Percentiles rank a stretch among this genome's conserved stretches.
Conservation (phyloP, 2,113 vertebrate species). For the Vireo altiloquus region DNA sequence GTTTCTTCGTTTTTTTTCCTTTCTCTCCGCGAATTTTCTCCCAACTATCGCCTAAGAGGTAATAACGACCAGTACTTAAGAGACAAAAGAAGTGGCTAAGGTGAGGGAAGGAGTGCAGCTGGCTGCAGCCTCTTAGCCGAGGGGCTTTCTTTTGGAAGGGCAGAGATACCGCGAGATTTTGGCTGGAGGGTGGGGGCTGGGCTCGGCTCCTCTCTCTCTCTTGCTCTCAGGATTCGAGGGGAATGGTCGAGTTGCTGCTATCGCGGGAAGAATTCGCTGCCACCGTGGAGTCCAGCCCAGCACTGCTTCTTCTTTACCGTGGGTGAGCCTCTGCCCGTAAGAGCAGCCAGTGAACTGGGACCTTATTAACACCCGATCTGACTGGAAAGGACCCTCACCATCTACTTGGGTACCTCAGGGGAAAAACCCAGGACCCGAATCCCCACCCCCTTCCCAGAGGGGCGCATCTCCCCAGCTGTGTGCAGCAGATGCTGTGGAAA, state of each 20-base stretch:
- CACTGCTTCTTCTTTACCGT: background rate
- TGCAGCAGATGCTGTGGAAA: background rate
- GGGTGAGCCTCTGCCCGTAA: rapidly evolving
- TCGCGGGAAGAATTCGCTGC: rapidly evolving
- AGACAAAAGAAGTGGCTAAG: background rate
- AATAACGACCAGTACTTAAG: rapidly evolving
- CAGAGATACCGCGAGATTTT: rapidly evolving
- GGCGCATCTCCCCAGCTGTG: rapidly evolving
- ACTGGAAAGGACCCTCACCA: background rate
- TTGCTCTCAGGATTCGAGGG: background rate
- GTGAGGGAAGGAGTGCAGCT: background rate
- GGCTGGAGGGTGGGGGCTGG: background rate
- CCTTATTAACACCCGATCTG: no score
- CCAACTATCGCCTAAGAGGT: background rate
- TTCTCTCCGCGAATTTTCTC: background rate
- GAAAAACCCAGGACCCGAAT: rapidly evolving
- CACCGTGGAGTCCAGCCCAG: rapidly evolving
- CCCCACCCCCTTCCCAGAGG: rapidly evolving
- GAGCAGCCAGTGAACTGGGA: no score
- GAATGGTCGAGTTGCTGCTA: background rate
- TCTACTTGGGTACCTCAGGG: no score
- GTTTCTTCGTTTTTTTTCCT: background rate
- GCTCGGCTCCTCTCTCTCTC: background rate
- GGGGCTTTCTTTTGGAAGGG: background rate
- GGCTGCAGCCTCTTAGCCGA: background rate